Percentiles rank a stretch among this genome's conserved stretches.
Evolutionary conservation across 2,888 invertebrate genomes (phyloP).

Genomic region (Chloromyia formosa): DNA sequence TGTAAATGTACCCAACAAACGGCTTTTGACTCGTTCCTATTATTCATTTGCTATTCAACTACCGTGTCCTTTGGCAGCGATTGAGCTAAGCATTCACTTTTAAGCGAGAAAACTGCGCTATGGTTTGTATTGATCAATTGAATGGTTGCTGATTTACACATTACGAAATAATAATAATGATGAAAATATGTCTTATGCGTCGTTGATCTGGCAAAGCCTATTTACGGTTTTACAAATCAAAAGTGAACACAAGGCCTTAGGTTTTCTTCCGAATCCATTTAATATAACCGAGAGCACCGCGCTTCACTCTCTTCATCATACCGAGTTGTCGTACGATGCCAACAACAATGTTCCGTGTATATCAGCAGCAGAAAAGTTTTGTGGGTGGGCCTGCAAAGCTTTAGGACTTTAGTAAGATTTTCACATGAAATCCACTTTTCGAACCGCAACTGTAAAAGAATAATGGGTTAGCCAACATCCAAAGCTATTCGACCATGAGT

Average conservation of each 20-base stretch:
- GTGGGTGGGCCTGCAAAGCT: constrained; percentile 38
- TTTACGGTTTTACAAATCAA: too few species aligned
- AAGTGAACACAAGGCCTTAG: too few species aligned
- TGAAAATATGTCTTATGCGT: too few species aligned
- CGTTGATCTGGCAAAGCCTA: too few species aligned
- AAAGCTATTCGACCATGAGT: constrained; percentile 13
- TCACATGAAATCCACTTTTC: constrained; percentile 43
- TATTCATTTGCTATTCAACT: constrained; percentile 9
- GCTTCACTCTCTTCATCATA: too few species aligned
- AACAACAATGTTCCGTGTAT: background rate
- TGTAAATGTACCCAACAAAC: constrained; percentile 4
- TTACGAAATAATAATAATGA: too few species aligned
- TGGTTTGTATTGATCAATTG: too few species aligned
- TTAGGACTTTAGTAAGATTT: constrained; percentile 38
- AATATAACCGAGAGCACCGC: too few species aligned
- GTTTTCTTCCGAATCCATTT: too few species aligned
- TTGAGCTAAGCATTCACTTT: too few species aligned
- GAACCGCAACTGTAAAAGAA: constrained; percentile 41
- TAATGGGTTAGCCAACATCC: constrained; percentile 38
- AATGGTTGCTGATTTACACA: too few species aligned
- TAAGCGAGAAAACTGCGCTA: too few species aligned
- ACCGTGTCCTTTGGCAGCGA: background rate
- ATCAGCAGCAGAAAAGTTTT: constrained; percentile 12
- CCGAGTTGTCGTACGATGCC: background rate
- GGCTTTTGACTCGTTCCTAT: background rate